phyloP scores from a whole-genome alignment of 2,888 invertebrate species.

The Alentia gelatinosa region DNA sequence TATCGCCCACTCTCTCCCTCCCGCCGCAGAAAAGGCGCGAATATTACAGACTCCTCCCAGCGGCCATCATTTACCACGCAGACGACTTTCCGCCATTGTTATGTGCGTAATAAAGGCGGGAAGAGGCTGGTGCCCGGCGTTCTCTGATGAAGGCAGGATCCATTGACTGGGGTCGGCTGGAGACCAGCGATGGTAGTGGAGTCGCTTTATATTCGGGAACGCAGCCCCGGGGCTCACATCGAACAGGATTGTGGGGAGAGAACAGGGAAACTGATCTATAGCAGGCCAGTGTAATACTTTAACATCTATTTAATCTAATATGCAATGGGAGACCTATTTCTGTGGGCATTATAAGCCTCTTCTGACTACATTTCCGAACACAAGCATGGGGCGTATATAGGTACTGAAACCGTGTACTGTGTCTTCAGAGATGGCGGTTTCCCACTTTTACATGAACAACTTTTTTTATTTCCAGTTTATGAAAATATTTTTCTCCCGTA shows the following conservation, averaged over 20 bases:
- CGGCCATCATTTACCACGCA: background rate
- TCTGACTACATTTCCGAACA: too few relatives aligned
- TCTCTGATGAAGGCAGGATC: background rate
- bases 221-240: background rate
- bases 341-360: too few relatives aligned
- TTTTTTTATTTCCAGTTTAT: too few relatives aligned
- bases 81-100: background rate
- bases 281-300: background rate
- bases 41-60: background rate
- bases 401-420: too few relatives aligned
- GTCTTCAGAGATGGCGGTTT: too few relatives aligned
- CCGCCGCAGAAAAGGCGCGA: background rate
- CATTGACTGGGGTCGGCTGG: background rate
- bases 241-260: background rate
- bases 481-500: too few relatives aligned
- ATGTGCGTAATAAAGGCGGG: background rate
- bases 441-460: too few relatives aligned
- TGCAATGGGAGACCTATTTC: too few relatives aligned
- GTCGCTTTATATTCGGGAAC: background rate
- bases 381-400: too few relatives aligned
- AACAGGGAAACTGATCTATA: background rate
- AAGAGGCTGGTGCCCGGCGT: background rate
- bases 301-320: background rate
- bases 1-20: background rate
- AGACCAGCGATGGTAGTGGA: background rate